Evolutionary conservation across 2,797 vertebrate genomes (phyloP).

Genomic region (Parauchenoglanis ngamensis): DNA sequence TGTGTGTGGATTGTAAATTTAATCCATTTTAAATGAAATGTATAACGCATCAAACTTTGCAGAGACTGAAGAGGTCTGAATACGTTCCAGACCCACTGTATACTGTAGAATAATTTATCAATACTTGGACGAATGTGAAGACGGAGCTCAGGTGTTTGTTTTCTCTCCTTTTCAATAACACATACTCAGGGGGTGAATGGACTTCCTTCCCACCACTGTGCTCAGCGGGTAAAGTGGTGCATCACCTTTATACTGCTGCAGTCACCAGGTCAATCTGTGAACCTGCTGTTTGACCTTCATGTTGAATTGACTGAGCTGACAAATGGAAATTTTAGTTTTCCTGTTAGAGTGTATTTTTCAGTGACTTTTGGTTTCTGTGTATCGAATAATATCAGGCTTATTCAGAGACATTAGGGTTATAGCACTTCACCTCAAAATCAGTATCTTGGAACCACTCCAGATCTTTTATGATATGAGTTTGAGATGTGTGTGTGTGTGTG

Average conservation of each 20-base stretch:
- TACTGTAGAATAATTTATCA: not conserved
- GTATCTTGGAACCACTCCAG: not conserved
- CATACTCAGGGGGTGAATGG: conserved; percentile 19
- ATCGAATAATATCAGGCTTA: not conserved
- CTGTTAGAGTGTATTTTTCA: not conserved
- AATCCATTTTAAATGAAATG: not conserved
- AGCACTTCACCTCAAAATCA: not conserved
- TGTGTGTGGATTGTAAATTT: not conserved
- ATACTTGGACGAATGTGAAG: not conserved
- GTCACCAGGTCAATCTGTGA: conserved; percentile 29
- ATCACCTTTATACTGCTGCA: conserved; percentile 18
- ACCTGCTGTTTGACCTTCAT: conserved; percentile 37
- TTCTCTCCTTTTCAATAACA: conserved; percentile 8
- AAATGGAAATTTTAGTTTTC: no score
- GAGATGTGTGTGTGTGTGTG: not conserved
- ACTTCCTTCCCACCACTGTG: not conserved
- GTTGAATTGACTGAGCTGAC: not conserved
- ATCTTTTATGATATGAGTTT: not conserved
- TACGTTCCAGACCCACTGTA: not conserved
- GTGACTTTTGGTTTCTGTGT: not conserved
- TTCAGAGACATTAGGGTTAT: no score
- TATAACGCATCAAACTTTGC: not conserved
- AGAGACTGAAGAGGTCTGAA: not conserved
- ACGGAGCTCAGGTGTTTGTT: conserved; percentile 3
- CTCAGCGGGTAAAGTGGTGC: conserved; percentile 15